Conservation (phyloP, 2,888 invertebrate species). For the Himalopsyche kuldschensis region DNA sequence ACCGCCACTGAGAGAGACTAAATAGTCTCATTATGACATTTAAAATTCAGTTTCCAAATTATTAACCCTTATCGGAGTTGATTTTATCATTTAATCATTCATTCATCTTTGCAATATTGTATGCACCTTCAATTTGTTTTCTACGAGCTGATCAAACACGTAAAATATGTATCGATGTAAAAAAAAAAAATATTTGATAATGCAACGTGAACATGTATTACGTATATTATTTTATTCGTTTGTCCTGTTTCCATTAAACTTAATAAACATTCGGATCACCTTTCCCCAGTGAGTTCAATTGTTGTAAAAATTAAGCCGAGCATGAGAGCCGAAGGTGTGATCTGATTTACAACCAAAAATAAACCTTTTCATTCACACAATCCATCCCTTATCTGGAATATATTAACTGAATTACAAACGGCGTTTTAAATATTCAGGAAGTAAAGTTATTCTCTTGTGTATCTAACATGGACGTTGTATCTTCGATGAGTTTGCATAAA, state of each 20-base stretch:
- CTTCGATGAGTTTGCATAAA: background rate
- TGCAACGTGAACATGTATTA: background rate
- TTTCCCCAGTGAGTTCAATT: background rate
- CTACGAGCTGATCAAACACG: too few species aligned
- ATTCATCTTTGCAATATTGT: too few species aligned
- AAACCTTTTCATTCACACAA: background rate
- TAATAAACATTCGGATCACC: background rate
- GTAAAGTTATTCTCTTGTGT: background rate
- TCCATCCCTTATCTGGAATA: background rate
- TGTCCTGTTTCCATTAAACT: background rate
- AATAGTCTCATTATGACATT: too few species aligned
- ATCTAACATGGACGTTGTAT: background rate
- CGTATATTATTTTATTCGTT: too few species aligned
- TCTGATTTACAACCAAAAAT: slow-evolving; percentile 7
- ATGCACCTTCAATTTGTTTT: too few species aligned
- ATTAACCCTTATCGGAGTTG: too few species aligned
- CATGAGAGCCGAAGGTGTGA: slow-evolving; percentile 8
- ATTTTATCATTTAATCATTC: too few species aligned
- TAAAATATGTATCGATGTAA: too few species aligned
- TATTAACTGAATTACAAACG: background rate
- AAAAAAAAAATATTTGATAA: background rate
- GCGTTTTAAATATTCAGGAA: slow-evolving; percentile 23
- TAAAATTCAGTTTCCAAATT: too few species aligned
- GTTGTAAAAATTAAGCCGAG: background rate
- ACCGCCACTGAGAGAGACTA: too few species aligned